Base-by-base conservation (phyloP, 2,113 vertebrate genomes). In the Solea senegalensis region DNA sequence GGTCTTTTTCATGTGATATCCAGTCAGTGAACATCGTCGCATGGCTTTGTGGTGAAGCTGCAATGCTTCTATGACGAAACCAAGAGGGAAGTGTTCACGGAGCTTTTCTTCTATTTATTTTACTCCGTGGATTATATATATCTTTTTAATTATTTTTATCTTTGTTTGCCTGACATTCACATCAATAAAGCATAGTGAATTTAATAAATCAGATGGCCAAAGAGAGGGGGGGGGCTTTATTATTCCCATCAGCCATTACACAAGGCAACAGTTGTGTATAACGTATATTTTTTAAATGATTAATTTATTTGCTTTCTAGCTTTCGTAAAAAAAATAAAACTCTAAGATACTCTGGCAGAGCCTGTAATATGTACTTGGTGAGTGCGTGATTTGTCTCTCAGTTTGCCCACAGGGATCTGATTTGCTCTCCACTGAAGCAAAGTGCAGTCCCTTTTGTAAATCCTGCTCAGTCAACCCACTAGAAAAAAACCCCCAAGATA, bases 401-500 rank as follows among this genome's bases (percentile, higher is more conserved):
- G 28, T 64, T 1, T 1, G 72, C 71, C 75, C 66, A 45, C 58
- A 34, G 77, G 86, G 88, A 85, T 76, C 72, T 2, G 12, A 66
- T 61, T 72, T 40, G 12, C 58, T 84, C 77, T 74, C 49, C 71
- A 49, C 63, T 62, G 78, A 79, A 73, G 82, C 79, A 74, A 74
- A 76, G 73, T 68, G 72, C 64, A 61, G 59, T 61, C 59, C 78
- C 81, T 21, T 80, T 74, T 83, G 72, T 80, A 74, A 86, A 82
- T 66, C 57, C 53, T 7, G 58, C 71, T 43, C 65, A 56, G 50
- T 66, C 43, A 62, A 72, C 58, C 58, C 51, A 69, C 59, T 52
- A 57, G 70, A 73, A 62, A 56, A 77, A 80, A 76, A 74, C 60
- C 83, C 85, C 72, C 79, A 80, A 64, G 76, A 73, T 73, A 82